Conservation (phyloP, 92 coral and sea anemone genomes). For the Montipora capitata region DNA sequence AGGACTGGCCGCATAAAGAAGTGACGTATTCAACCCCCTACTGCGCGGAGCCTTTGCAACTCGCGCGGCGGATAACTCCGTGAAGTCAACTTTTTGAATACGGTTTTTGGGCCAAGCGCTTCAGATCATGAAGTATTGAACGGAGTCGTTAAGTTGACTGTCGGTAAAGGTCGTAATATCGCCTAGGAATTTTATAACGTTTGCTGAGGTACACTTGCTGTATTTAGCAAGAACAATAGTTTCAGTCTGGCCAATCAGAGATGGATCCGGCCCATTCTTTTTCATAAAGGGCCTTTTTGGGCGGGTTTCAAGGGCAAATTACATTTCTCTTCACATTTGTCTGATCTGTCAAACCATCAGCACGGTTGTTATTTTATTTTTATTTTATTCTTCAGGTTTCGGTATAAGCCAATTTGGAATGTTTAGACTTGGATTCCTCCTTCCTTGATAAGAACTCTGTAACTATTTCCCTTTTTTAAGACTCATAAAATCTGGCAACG, state of each 20-base stretch:
- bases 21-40: constrained; percentile 64
- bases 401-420: too few species aligned
- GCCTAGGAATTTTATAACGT: constrained; percentile 52
- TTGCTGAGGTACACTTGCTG: background rate
- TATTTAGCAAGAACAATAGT: constrained; percentile 46
- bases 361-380: too few species aligned
- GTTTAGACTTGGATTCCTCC: too few species aligned
- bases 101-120: background rate
- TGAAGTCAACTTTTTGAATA: background rate
- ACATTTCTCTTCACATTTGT: too few species aligned
- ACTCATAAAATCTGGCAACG: too few species aligned
- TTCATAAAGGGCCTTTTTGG: too few species aligned
- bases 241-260: constrained; percentile 32
- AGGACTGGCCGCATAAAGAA: constrained; percentile 28
- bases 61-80: background rate
- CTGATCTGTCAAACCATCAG: too few species aligned
- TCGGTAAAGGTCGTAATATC: constrained; percentile 21
- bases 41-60: constrained; percentile 22
- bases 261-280: constrained; percentile 28
- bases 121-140: background rate
- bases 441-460: too few species aligned
- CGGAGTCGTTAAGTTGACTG: constrained; percentile 7
- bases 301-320: too few species aligned
- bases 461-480: too few species aligned
- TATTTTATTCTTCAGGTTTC: too few species aligned